Evolutionary conservation across 2,888 invertebrate species (phyloP).

Genomic region (Steromphala cineraria): DNA sequence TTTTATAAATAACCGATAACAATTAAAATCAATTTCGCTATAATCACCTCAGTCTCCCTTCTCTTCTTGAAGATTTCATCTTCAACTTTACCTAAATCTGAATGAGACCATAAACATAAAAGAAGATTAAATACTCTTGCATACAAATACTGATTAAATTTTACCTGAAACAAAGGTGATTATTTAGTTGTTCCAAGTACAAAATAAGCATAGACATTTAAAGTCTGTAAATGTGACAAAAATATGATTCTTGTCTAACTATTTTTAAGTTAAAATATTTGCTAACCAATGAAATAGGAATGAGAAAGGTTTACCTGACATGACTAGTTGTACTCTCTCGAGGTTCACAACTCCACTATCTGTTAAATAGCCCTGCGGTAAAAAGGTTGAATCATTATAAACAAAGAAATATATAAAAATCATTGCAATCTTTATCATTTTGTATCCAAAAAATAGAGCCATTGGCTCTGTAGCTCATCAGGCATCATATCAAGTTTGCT

Average conservation of each 20-base stretch:
- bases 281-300: too few relatives aligned
- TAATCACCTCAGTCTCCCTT: conserved; percentile 84
- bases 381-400: conserved; percentile 31
- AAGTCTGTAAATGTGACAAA: too few relatives aligned
- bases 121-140: too few relatives aligned
- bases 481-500: too few relatives aligned
- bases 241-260: too few relatives aligned
- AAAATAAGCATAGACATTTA: too few relatives aligned
- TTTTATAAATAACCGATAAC: not conserved
- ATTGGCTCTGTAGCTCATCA: too few relatives aligned
- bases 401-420: not conserved
- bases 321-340: conserved; percentile 94
- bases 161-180: too few relatives aligned
- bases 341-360: conserved; percentile 95
- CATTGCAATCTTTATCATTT: not conserved
- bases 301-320: conserved; percentile 82
- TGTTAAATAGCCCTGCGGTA: conserved; percentile 90
- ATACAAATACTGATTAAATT: too few relatives aligned
- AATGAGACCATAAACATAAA: conserved; percentile 25
- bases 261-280: not conserved
- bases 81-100: conserved; percentile 92
- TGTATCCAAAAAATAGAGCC: too few relatives aligned
- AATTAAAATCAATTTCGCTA: not conserved
- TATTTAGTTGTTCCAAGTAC: too few relatives aligned
- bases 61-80: conserved; percentile 97